A percentile compares a stretch with the other conserved stretches of the same genome.
phyloP scores from a whole-genome alignment of 2,113 vertebrate species.

The Platycercus adscitus region DNA sequence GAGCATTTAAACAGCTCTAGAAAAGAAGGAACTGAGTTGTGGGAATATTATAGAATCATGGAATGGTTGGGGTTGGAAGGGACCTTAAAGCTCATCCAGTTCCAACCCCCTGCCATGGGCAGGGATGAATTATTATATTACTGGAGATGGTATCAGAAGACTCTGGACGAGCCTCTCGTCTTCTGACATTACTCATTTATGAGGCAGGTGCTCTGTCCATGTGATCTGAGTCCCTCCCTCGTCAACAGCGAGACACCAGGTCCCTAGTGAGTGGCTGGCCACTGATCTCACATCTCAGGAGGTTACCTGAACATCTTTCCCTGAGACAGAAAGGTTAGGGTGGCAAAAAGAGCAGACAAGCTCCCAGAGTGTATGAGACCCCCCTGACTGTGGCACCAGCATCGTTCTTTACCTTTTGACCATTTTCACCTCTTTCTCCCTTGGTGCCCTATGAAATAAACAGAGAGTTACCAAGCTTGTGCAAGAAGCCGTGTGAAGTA shows the following conservation, averaged over 20 bases:
- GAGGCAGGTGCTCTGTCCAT: background rate
- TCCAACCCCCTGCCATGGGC: background rate
- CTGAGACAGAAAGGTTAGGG: background rate
- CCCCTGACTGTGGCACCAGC: accelerated
- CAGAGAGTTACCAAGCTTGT: background rate
- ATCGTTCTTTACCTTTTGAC: conserved; percentile 83
- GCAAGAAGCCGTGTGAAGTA: background rate
- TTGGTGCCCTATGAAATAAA: conserved; percentile 64
- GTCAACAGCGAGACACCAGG: background rate
- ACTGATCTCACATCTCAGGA: background rate
- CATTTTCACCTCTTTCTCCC: conserved; percentile 85
- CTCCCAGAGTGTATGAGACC: background rate
- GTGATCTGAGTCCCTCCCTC: background rate
- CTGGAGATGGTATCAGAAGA: background rate
- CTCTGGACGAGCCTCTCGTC: accelerated
- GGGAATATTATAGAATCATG: background rate
- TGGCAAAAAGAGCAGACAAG: background rate
- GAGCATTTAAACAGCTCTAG: background rate
- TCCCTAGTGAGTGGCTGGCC: accelerated
- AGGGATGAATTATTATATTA: background rate
- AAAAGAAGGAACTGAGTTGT: background rate
- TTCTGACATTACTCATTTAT: background rate
- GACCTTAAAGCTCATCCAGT: background rate
- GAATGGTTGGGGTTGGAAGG: background rate
- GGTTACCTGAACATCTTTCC: background rate